Percentiles rank a stretch among this genome's conserved stretches.
Evolutionary conservation across 2,888 invertebrate species (phyloP).

Genomic region (Melinaea marsaeus): DNA sequence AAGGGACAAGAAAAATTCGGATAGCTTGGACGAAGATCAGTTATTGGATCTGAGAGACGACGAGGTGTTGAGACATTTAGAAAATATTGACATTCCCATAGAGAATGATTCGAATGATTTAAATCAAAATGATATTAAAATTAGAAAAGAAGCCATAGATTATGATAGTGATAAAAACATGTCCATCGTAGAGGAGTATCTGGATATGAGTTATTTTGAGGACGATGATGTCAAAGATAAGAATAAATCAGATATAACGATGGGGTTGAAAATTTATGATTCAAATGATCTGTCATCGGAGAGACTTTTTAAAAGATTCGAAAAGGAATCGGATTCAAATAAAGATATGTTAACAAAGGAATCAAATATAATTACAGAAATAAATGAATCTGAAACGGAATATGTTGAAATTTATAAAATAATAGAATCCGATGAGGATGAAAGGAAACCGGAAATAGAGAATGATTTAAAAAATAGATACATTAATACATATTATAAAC

Average conservation of each 20-base stretch:
- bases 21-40: slow-evolving; percentile 18
- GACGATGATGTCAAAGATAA: slow-evolving; percentile 22
- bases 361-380: not conserved
- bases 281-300: too few species aligned
- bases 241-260: not conserved
- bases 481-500: slow-evolving; percentile 27
- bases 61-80: slow-evolving; percentile 25
- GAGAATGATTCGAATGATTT: not conserved
- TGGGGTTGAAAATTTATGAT: not conserved
- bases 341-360: not conserved
- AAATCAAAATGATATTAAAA: slow-evolving; percentile 1
- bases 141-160: slow-evolving; percentile 13
- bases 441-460: slow-evolving; percentile 28
- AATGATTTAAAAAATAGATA: slow-evolving; percentile 28
- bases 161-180: slow-evolving; percentile 22
- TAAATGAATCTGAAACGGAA: slow-evolving; percentile 7
- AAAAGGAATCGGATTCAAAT: not conserved
- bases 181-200: slow-evolving; percentile 18
- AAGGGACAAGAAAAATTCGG: slow-evolving; percentile 13
- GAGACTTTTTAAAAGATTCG: not conserved
- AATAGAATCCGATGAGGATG: slow-evolving; percentile 16
- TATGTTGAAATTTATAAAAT: slow-evolving; percentile 26
- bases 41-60: slow-evolving; percentile 23
- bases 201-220: slow-evolving; percentile 27
- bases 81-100: slow-evolving; percentile 33